Conservation (phyloP, 2,797 vertebrate genomes). For the Urophycis tenuis region DNA sequence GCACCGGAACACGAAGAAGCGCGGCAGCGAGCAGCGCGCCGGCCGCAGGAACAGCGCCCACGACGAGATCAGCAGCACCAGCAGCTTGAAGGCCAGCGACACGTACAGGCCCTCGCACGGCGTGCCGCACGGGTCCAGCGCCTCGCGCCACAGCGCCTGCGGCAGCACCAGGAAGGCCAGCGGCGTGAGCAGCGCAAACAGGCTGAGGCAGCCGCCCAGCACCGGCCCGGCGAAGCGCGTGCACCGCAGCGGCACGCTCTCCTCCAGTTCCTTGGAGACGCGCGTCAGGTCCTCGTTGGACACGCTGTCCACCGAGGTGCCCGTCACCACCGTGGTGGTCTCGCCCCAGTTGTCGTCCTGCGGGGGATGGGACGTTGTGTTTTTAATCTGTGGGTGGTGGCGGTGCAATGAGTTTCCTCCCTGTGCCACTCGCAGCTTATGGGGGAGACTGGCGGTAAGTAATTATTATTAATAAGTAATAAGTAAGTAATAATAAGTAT, state of each 20-base stretch:
- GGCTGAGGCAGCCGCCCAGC: slow-evolving; percentile 75
- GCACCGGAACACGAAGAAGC: slow-evolving; percentile 82
- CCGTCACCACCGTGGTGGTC: slow-evolving; percentile 88
- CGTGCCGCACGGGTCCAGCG: slow-evolving; percentile 78
- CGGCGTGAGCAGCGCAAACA: slow-evolving; percentile 83
- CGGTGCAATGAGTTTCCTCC: too few species aligned
- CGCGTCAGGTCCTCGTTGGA: slow-evolving; percentile 89
- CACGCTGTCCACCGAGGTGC: slow-evolving; percentile 89
- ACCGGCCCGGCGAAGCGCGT: slow-evolving; percentile 77
- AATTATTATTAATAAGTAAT: too few species aligned
- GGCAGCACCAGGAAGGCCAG: slow-evolving; percentile 87
- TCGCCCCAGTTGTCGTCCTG: slow-evolving; percentile 95
- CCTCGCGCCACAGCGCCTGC: slow-evolving; percentile 81
- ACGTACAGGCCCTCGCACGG: slow-evolving; percentile 90
- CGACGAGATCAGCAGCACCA: slow-evolving; percentile 84
- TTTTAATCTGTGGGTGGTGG: neutral
- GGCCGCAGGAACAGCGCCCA: slow-evolving; percentile 90
- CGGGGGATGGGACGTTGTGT: neutral
- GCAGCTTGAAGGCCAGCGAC: slow-evolving; percentile 89
- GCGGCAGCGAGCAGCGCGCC: slow-evolving; percentile 79
- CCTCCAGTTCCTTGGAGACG: slow-evolving; percentile 88
- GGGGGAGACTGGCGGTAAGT: too few species aligned
- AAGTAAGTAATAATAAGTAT: too few species aligned
- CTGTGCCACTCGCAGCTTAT: too few species aligned
- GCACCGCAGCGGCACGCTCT: slow-evolving; percentile 82